Percentiles rank a stretch among this genome's conserved stretches.
Evolutionary conservation across 2,113 vertebrate species (phyloP).

Genomic region (Laticauda colubrina): DNA sequence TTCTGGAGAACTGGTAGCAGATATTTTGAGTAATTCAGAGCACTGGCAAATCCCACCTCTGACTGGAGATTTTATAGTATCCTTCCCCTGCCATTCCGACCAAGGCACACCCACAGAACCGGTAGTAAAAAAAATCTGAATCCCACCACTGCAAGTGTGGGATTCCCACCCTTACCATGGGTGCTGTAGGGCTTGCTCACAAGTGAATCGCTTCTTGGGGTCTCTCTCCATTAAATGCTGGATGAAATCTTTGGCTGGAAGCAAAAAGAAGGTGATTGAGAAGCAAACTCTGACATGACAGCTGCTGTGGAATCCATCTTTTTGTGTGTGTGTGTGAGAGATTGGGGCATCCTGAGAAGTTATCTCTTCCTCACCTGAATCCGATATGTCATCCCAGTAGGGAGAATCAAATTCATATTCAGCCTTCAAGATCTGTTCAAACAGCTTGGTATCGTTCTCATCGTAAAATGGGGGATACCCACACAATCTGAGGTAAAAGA

Average conservation of each 20-base stretch:
- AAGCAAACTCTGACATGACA: neutral
- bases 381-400: conserved; percentile 98
- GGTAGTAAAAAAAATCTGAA: too few relatives aligned
- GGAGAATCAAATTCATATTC: conserved; percentile 98
- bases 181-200: conserved; percentile 93
- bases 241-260: conserved; percentile 94
- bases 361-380: conserved; percentile 80
- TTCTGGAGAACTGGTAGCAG: too few relatives aligned
- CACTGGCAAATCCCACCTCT: too few relatives aligned
- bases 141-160: neutral
- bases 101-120: too few relatives aligned
- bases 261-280: neutral
- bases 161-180: conserved; percentile 80
- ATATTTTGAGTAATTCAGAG: too few relatives aligned
- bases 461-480: conserved; percentile 98
- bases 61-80: too few relatives aligned
- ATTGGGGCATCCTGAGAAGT: neutral
- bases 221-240: conserved; percentile 95
- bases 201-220: conserved; percentile 83
- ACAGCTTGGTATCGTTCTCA: conserved; percentile 95
- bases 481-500: conserved; percentile 79
- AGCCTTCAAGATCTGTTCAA: conserved; percentile 94
- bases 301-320: neutral
- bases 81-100: too few relatives aligned
- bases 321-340: too few relatives aligned